Evolutionary conservation across 2,113 vertebrate genomes (phyloP).

Genomic region (Setophaga kirtlandii): DNA sequence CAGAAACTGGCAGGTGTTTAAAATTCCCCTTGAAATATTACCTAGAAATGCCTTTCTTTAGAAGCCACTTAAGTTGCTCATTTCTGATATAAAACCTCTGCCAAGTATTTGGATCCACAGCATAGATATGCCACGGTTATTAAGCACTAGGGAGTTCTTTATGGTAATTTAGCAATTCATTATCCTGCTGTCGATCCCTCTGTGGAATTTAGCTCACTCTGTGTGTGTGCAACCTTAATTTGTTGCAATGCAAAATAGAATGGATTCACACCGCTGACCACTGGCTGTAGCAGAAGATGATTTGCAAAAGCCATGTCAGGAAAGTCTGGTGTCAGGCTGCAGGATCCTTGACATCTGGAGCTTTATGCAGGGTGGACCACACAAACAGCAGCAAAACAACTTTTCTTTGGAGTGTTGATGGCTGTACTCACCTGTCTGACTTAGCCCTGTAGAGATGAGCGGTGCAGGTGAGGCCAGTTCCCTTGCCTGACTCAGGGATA

Average conservation of each 20-base stretch:
- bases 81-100: not conserved
- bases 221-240: not conserved
- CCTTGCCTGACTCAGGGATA: not conserved
- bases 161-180: not conserved
- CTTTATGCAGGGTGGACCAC: not conserved
- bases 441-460: not conserved
- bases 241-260: not conserved
- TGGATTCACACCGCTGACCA: not conserved
- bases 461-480: not conserved
- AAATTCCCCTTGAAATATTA: not conserved
- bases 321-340: not conserved
- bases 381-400: not conserved
- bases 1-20: not conserved
- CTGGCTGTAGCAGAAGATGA: not conserved
- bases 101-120: not conserved
- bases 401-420: not conserved
- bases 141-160: not conserved
- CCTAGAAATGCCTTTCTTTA: not conserved
- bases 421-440: not conserved
- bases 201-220: not conserved
- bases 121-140: not conserved
- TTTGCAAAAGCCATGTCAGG: not conserved
- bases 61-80: not conserved
- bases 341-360: not conserved
- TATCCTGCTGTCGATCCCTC: not conserved